Evolutionary conservation across 2,888 invertebrate genomes (phyloP).

Genomic region (Meiosimyza decipiens): DNA sequence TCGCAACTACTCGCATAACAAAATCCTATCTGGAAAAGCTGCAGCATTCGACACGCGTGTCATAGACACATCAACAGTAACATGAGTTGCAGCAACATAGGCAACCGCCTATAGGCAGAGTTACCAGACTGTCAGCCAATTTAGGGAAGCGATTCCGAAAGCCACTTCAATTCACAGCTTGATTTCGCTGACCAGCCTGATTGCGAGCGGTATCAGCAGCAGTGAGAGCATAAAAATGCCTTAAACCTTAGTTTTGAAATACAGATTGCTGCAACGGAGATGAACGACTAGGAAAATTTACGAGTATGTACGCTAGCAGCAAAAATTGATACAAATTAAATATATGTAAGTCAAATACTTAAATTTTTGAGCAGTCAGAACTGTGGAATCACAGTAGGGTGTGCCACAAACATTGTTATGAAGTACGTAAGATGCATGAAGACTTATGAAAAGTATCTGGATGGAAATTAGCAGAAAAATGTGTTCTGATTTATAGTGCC

Average conservation of each 20-base stretch:
- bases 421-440: no score
- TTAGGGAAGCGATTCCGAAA: slow-evolving; percentile 21
- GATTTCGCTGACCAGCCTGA: slow-evolving; percentile 39
- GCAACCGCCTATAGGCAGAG: not conserved
- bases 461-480: no score
- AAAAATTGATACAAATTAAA: slow-evolving; percentile 53
- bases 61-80: not conserved
- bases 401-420: no score
- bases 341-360: no score
- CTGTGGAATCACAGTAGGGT: no score
- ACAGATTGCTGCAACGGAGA: slow-evolving; percentile 26
- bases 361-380: no score
- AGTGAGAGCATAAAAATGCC: not conserved
- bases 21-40: no score
- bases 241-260: slow-evolving; percentile 24
- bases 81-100: not conserved
- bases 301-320: slow-evolving; percentile 54
- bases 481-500: no score
- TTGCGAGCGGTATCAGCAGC: slow-evolving; percentile 19
- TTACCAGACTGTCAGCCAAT: not conserved
- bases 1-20: no score
- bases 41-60: no score
- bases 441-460: no score
- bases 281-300: slow-evolving; percentile 26
- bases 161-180: slow-evolving; percentile 45